phyloP scores from a whole-genome alignment of 2,888 invertebrate genomes.

The Linnaemya tessellans region DNA sequence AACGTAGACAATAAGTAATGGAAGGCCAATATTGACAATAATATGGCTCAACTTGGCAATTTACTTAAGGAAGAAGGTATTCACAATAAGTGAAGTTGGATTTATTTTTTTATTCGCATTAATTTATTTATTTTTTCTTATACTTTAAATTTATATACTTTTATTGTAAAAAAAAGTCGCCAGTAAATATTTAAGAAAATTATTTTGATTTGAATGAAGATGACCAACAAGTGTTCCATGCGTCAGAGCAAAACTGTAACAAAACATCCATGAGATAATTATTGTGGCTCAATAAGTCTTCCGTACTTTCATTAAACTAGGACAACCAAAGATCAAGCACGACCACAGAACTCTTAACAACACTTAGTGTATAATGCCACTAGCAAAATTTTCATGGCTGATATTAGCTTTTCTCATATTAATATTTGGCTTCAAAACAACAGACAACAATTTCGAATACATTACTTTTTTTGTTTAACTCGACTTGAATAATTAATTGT shows the following conservation, averaged over 20 bases:
- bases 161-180: too few relatives aligned
- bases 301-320: too few relatives aligned
- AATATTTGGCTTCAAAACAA: too few relatives aligned
- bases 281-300: not conserved
- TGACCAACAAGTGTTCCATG: not conserved
- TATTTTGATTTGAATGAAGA: not conserved
- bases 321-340: too few relatives aligned
- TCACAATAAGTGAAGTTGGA: not conserved
- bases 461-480: not conserved
- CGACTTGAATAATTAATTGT: not conserved
- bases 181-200: not conserved
- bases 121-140: not conserved
- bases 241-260: not conserved
- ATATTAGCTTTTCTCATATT: too few relatives aligned
- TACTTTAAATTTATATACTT: not conserved
- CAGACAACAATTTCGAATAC: too few relatives aligned
- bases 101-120: too few relatives aligned
- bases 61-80: conserved; percentile 29
- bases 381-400: too few relatives aligned
- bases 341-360: too few relatives aligned
- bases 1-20: conserved; percentile 38
- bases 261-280: not conserved
- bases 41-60: conserved; percentile 1
- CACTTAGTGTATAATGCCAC: too few relatives aligned
- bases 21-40: conserved; percentile 39